Conservation (phyloP, 2,797 vertebrate genomes). For the Chrosomus eos region DNA sequence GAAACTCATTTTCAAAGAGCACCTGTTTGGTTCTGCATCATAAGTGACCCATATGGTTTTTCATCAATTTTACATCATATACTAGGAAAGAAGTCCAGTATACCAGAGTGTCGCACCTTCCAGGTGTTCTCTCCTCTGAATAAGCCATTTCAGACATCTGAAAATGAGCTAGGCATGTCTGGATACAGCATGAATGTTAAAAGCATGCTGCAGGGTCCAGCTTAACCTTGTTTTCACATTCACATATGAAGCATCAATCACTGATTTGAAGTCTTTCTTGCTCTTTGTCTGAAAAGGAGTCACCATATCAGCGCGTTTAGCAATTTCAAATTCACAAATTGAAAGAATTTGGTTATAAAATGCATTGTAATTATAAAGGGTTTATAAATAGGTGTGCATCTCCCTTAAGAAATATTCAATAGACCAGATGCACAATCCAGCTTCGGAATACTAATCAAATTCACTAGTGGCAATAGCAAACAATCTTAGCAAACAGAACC, state of each 20-base stretch:
- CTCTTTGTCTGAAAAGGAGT: not conserved
- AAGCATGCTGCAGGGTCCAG: slow-evolving; percentile 1
- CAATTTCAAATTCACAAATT: not conserved
- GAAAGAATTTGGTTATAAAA: not conserved
- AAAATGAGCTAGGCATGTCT: slow-evolving; percentile 23
- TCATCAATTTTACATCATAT: slow-evolving; percentile 16
- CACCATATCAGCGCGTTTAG: not conserved
- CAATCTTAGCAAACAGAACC: not conserved
- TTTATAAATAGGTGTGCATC: not conserved
- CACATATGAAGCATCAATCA: slow-evolving; percentile 7
- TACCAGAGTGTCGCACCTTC: not conserved
- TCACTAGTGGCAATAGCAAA: not conserved
- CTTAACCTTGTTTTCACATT: slow-evolving; percentile 11
- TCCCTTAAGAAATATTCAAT: not conserved
- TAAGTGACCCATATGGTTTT: slow-evolving; percentile 9
- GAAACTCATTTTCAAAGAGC: slow-evolving; percentile 17
- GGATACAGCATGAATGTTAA: slow-evolving; percentile 34
- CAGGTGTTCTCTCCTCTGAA: slow-evolving; percentile 44
- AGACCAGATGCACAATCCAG: not conserved
- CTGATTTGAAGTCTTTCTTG: not conserved
- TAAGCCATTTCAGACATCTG: slow-evolving; percentile 14
- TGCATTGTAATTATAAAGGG: not conserved
- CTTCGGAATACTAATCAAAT: not conserved
- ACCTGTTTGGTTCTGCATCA: slow-evolving; percentile 31
- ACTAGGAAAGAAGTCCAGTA: not conserved